These are phyloP conservation scores for Oryzias melastigma DNA, from an alignment of 2,113 vertebrate genomes.

Conservation along the genomic window DNA sequence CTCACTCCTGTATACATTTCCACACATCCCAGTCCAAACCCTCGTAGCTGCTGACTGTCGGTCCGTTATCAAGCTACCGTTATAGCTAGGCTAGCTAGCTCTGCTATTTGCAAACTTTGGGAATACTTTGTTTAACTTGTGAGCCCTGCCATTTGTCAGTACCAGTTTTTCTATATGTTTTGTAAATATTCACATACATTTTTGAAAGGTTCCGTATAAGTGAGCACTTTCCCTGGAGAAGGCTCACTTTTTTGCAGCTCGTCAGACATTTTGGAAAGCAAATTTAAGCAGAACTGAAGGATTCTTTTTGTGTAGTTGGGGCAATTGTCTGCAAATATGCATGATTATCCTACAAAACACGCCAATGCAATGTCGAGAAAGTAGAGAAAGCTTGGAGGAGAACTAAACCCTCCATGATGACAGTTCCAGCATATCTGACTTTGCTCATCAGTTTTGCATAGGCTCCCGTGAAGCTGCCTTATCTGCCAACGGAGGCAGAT, in stretches of 20 bases:
- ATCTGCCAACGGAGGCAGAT: neutral
- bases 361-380: neutral
- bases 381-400: neutral
- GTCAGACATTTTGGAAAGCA: constrained; percentile 68
- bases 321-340: neutral
- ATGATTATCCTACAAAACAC: neutral
- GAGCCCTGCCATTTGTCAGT: too few species aligned
- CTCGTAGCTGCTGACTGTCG: too few species aligned
- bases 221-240: constrained; percentile 35
- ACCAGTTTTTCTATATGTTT: neutral
- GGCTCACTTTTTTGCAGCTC: constrained; percentile 46
- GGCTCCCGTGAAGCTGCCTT: constrained; percentile 25
- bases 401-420: too few species aligned
- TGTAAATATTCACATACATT: neutral
- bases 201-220: neutral
- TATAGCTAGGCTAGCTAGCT: constrained; percentile 47
- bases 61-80: constrained; percentile 20
- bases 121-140: constrained; percentile 35
- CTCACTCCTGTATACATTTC: neutral
- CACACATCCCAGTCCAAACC: too few species aligned
- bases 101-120: constrained; percentile 25
- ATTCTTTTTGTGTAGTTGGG: neutral
- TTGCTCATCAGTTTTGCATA: constrained; percentile 41
- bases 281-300: neutral
- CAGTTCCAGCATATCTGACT: too few species aligned